Conservation (phyloP, 2,888 invertebrate species). For the Disparrhopalites patrizii region DNA sequence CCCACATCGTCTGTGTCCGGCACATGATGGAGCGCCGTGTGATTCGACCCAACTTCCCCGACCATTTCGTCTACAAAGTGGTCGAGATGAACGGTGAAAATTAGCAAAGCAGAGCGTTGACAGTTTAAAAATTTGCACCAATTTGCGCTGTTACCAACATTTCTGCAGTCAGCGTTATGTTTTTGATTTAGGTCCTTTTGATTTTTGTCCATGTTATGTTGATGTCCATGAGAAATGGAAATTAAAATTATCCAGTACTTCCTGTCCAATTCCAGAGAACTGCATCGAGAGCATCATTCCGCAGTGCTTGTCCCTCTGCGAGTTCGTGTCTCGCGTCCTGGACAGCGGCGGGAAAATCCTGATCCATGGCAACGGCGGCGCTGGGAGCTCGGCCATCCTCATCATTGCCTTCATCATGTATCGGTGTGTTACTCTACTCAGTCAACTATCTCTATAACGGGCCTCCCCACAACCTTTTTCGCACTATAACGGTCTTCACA, state of each 20-base stretch:
- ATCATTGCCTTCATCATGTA: conserved; percentile 57
- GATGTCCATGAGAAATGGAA: too few relatives aligned
- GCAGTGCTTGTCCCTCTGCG: conserved; percentile 60
- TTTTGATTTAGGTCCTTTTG: background rate
- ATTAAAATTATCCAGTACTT: too few relatives aligned
- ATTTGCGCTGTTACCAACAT: too few relatives aligned
- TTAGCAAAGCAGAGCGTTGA: too few relatives aligned
- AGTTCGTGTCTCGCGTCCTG: conserved; percentile 61
- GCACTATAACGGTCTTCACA: too few relatives aligned
- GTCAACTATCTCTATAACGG: too few relatives aligned
- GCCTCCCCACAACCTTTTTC: too few relatives aligned
- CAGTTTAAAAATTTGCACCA: too few relatives aligned
- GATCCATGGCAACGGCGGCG: conserved; percentile 66
- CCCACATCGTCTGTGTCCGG: conserved; percentile 65
- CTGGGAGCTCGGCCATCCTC: conserved; percentile 65
- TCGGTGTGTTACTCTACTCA: too few relatives aligned
- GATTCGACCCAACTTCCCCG: conserved; percentile 62
- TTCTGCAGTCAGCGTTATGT: too few relatives aligned
- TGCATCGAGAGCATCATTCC: conserved; percentile 33
- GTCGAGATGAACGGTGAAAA: conserved; percentile 35
- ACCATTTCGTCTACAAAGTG: conserved; percentile 58
- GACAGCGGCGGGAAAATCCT: conserved; percentile 59
- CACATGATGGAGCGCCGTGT: conserved; percentile 62
- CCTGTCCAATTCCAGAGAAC: too few relatives aligned
- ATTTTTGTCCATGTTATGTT: too few relatives aligned